Percentiles rank a stretch among this genome's conserved stretches.
Evolutionary conservation across 1,140 invertebrate genomes (phyloP).

Genomic region (Drosophila sp.): DNA sequence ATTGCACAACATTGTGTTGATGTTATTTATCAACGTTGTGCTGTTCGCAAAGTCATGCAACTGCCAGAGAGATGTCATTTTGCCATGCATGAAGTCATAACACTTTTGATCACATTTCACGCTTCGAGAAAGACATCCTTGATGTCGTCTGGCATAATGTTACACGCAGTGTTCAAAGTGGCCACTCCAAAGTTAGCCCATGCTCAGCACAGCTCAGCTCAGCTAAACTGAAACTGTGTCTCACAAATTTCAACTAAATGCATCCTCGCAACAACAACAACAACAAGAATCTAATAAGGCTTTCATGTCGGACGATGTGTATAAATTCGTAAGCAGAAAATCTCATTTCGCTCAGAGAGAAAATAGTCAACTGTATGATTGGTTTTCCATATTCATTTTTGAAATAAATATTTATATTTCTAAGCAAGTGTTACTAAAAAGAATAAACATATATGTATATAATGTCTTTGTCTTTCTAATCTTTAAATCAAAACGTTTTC

Average conservation of each 20-base stretch:
- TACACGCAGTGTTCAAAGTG: slow-evolving; percentile 5
- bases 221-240: slow-evolving; percentile 5
- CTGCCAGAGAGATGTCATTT: slow-evolving; percentile 11
- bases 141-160: slow-evolving; percentile 13
- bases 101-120: slow-evolving; percentile 12
- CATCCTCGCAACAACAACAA: background rate
- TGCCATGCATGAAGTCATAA: slow-evolving; percentile 4
- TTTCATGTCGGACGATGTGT: background rate
- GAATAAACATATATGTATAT: too few relatives aligned
- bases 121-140: slow-evolving; percentile 13
- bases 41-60: slow-evolving; percentile 6
- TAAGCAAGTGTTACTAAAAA: too few relatives aligned
- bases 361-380: too few relatives aligned
- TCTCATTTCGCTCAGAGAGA: too few relatives aligned
- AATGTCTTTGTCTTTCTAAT: too few relatives aligned
- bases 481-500: too few relatives aligned
- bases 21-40: slow-evolving; percentile 9
- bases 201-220: background rate
- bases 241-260: background rate
- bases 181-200: slow-evolving; percentile 10
- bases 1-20: slow-evolving; percentile 4
- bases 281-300: background rate
- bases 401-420: too few relatives aligned
- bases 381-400: too few relatives aligned
- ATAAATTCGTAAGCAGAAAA: background rate